These are phyloP conservation scores for Hippoglossus hippoglossus DNA, from an alignment of 2,797 vertebrate species.

Conservation along the genomic window DNA sequence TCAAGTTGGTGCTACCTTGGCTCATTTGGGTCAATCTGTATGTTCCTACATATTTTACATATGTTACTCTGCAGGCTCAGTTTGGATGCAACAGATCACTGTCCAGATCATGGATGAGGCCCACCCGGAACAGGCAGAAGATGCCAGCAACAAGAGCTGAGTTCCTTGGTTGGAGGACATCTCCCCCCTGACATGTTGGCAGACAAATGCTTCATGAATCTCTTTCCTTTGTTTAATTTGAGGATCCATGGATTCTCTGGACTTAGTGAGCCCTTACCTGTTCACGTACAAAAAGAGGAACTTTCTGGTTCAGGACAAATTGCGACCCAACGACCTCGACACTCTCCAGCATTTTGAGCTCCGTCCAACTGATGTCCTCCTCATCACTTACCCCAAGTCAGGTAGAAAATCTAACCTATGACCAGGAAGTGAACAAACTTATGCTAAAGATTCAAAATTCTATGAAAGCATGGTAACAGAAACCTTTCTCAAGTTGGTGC, in stretches of 20 bases:
- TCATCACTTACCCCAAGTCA: conserved; percentile 27
- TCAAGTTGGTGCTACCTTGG: too few species aligned
- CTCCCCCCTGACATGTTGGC: conserved; percentile 20
- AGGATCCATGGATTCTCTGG: conserved; percentile 28
- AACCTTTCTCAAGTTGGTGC: too few species aligned
- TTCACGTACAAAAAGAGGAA: conserved; percentile 20
- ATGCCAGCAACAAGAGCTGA: not conserved
- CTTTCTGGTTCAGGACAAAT: not conserved
- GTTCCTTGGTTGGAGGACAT: conserved; percentile 31
- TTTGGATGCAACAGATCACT: conserved; percentile 28
- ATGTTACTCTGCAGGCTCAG: conserved; percentile 2
- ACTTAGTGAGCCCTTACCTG: conserved; percentile 10
- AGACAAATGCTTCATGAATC: not conserved
- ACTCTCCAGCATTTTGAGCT: conserved; percentile 5
- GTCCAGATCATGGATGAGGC: conserved; percentile 14
- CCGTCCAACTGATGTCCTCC: conserved; percentile 28
- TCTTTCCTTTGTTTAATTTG: not conserved
- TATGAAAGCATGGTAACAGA: too few species aligned
- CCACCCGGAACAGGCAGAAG: not conserved
- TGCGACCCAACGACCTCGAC: conserved; percentile 14
- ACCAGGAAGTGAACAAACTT: too few species aligned
- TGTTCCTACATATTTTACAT: not conserved
- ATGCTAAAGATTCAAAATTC: too few species aligned
- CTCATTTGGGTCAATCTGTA: not conserved
- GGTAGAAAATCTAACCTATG: not conserved